A percentile compares a stretch with the other conserved stretches of the same genome.
phyloP scores from a whole-genome alignment of 37 sponge, comb jelly and placozoan genomes.

The Haliclona indistincta region DNA sequence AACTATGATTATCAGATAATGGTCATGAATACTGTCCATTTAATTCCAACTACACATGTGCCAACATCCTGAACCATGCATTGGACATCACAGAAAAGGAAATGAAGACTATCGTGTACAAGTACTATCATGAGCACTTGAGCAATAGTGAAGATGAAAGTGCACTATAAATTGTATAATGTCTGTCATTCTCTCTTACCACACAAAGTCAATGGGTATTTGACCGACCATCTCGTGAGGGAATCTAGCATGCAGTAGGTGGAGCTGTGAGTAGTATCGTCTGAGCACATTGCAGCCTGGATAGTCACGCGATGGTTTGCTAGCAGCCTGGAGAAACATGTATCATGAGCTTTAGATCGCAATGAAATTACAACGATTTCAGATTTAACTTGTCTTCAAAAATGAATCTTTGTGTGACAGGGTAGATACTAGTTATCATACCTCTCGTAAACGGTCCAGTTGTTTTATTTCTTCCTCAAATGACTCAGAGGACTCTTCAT shows the following conservation, averaged over 20 bases:
- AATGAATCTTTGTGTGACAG: not conserved
- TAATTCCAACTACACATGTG: no score
- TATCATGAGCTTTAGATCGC: no score
- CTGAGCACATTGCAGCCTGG: slow-evolving; percentile 67
- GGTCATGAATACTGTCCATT: no score
- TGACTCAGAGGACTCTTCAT: slow-evolving; percentile 79
- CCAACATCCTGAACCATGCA: no score
- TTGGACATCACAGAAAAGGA: no score
- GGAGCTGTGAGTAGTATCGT: slow-evolving; percentile 88
- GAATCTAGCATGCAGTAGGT: slow-evolving; percentile 82
- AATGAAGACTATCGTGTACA: not conserved
- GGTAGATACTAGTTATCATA: slow-evolving; percentile 2
- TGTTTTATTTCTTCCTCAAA: slow-evolving; percentile 83
- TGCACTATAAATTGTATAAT: not conserved
- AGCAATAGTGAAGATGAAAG: no score
- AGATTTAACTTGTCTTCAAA: no score
- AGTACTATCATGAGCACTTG: not conserved
- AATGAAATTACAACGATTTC: no score
- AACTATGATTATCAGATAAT: no score
- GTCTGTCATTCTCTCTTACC: slow-evolving; percentile 44
- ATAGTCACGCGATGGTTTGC: slow-evolving; percentile 69
- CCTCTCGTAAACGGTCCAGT: slow-evolving; percentile 81
- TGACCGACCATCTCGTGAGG: slow-evolving; percentile 46
- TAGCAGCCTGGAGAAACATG: slow-evolving; percentile 32
- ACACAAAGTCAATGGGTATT: slow-evolving; percentile 73